Evolutionary conservation across 37 sponge, comb jelly and placozoan species (phyloP).

Genomic region (Agelas oroides): DNA sequence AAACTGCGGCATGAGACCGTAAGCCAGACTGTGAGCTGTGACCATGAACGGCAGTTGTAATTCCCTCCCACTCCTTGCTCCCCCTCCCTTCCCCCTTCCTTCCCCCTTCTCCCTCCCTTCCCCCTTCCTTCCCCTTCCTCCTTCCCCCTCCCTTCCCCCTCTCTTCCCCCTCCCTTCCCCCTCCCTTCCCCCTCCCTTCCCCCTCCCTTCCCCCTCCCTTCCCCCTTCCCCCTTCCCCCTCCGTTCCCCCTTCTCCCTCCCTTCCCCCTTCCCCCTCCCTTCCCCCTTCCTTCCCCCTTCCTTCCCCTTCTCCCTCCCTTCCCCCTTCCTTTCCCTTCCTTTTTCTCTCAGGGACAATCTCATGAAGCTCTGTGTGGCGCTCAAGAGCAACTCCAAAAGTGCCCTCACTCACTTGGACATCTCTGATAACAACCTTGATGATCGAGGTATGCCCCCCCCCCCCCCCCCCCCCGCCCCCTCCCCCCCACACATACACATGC

Average conservation of each 20-base stretch:
- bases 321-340: too few relatives aligned
- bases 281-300: neutral
- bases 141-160: neutral
- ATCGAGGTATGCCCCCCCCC: constrained; percentile 70
- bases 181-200: neutral
- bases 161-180: neutral
- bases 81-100: neutral
- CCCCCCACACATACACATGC: too few relatives aligned
- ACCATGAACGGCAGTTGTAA: too few relatives aligned
- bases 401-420: constrained; percentile 72
- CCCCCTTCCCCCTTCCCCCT: neutral
- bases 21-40: neutral
- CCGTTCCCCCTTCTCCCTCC: neutral
- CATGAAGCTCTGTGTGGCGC: constrained; percentile 15
- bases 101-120: neutral
- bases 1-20: constrained; percentile 70
- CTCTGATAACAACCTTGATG: constrained; percentile 73
- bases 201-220: neutral
- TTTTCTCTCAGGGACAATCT: constrained; percentile 56
- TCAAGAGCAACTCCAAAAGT: constrained; percentile 58
- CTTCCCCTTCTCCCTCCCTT: neutral
- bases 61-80: neutral
- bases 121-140: neutral
- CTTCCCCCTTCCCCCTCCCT: neutral
- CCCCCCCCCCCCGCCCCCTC: too few relatives aligned